Evolutionary conservation across 2,888 invertebrate genomes (phyloP).

Genomic region (Drosophila aldrichi): DNA sequence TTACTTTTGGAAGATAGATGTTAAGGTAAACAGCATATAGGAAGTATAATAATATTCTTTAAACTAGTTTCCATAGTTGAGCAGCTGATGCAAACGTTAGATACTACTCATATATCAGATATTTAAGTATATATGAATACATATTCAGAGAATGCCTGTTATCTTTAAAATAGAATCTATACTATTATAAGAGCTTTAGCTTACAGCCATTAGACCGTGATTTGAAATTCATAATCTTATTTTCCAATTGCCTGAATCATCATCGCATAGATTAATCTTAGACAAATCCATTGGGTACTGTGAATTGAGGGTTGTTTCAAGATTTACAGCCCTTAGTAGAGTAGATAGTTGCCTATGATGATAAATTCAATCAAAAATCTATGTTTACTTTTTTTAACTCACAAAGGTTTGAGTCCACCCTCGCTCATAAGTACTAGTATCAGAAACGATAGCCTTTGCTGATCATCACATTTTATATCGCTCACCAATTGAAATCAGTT

Average conservation of each 20-base stretch:
- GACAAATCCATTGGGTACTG: neutral
- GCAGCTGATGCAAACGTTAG: no score
- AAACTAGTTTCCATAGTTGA: no score
- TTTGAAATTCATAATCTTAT: neutral
- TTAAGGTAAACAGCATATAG: no score
- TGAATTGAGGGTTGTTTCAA: neutral
- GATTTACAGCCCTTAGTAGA: neutral
- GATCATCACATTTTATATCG: neutral
- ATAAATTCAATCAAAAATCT: neutral
- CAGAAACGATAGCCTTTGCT: neutral
- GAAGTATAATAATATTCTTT: neutral
- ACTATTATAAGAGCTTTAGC: neutral
- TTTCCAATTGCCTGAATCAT: neutral
- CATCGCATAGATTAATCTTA: neutral
- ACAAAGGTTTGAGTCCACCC: neutral
- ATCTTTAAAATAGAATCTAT: neutral
- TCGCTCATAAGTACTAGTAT: neutral
- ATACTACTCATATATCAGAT: no score
- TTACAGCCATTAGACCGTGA: neutral
- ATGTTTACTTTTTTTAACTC: neutral
- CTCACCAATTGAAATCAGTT: neutral
- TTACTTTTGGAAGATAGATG: neutral
- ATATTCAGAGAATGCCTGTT: no score
- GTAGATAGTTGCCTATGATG: neutral
- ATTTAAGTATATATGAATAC: no score